These are phyloP conservation scores for Brienomyrus brachyistius DNA, from an alignment of 2,113 vertebrate species.

Conservation along the genomic window DNA sequence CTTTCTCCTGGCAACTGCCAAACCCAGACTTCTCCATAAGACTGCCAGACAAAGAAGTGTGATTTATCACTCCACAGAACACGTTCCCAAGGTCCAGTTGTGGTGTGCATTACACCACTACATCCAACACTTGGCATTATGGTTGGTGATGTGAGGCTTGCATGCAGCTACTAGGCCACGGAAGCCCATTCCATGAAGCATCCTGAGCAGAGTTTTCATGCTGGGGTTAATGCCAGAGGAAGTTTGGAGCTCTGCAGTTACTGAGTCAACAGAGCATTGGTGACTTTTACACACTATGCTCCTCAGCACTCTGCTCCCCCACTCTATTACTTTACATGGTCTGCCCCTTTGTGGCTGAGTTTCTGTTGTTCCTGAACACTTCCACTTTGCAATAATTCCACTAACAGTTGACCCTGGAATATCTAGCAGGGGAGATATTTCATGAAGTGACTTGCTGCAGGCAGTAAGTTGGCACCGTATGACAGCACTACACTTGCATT, in stretches of 20 bases:
- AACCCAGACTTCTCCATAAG: not conserved
- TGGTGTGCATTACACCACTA: not conserved
- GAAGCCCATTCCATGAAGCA: not conserved
- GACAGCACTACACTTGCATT: too few species aligned
- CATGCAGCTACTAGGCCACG: not conserved
- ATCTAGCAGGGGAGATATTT: not conserved
- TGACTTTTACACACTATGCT: not conserved
- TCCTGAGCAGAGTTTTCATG: not conserved
- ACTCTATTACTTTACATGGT: not conserved
- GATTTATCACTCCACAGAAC: not conserved
- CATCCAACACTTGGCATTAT: not conserved
- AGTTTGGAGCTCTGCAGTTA: not conserved
- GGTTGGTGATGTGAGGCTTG: not conserved
- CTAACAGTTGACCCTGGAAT: not conserved
- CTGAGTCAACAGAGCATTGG: not conserved
- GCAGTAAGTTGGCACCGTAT: not conserved
- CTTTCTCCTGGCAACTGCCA: not conserved
- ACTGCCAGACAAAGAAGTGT: not conserved
- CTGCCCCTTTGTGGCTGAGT: not conserved
- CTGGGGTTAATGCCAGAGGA: not conserved
- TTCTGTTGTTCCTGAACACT: not conserved
- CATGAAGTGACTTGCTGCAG: not conserved
- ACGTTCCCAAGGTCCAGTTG: not conserved
- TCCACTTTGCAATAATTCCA: not conserved
- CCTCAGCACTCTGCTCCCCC: not conserved